A percentile compares a stretch with the other conserved stretches of the same genome.
Evolutionary conservation across 2,888 invertebrate genomes (phyloP).

Genomic region (Megalurothrips usitatus): DNA sequence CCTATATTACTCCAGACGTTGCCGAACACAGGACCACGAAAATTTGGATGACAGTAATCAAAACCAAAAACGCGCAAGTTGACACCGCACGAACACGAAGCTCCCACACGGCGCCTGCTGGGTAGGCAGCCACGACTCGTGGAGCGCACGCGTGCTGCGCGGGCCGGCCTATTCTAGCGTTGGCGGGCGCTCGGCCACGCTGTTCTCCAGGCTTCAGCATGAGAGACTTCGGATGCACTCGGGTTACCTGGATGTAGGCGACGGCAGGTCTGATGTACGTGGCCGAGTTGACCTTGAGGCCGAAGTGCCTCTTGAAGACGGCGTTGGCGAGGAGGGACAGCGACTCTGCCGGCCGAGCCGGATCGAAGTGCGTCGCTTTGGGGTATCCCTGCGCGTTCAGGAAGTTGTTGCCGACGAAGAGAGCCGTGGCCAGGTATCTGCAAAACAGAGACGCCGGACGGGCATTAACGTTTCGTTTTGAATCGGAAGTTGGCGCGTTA

Average conservation of each 20-base stretch:
- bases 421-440: slow-evolving; percentile 64
- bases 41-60: no score
- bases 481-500: no score
- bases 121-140: no score
- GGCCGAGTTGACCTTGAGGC: slow-evolving; percentile 65
- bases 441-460: slow-evolving; percentile 37
- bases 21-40: no score
- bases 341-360: slow-evolving; percentile 64
- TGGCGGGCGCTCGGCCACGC: no score
- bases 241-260: slow-evolving; percentile 58
- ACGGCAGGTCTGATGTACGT: slow-evolving; percentile 72
- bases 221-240: no score
- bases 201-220: no score
- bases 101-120: neutral
- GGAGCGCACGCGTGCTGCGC: no score
- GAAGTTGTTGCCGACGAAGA: slow-evolving; percentile 69
- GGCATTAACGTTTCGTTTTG: no score
- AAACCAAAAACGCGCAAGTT: no score
- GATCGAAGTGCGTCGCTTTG: slow-evolving; percentile 63
- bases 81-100: neutral
- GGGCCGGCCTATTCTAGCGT: no score
- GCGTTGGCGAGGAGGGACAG: slow-evolving; percentile 65
- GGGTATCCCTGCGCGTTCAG: slow-evolving; percentile 72
- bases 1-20: no score
- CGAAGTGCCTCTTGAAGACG: slow-evolving; percentile 63